Evolutionary conservation across 1,140 invertebrate genomes (phyloP).

Genomic region (Drosophila ananassae): DNA sequence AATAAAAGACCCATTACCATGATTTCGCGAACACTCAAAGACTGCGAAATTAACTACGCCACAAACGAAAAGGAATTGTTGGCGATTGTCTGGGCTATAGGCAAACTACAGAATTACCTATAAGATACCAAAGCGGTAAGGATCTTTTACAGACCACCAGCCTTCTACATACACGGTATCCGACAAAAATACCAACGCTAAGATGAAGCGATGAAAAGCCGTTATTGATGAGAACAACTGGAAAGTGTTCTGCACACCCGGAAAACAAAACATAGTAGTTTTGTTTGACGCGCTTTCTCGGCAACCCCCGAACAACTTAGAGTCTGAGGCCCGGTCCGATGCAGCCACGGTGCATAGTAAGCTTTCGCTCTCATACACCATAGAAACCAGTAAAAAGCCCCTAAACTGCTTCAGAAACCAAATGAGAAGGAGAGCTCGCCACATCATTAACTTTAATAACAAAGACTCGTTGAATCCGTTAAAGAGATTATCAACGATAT

Average conservation of each 20-base stretch:
- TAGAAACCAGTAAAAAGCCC: no score
- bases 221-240: slow-evolving; percentile 25
- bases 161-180: slow-evolving; percentile 9
- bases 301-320: background rate
- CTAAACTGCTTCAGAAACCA: no score
- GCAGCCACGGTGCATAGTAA: background rate
- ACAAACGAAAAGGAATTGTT: no score
- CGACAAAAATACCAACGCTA: no score
- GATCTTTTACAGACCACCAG: slow-evolving; percentile 30
- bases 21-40: no score
- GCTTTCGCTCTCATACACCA: no score
- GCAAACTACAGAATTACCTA: slow-evolving; percentile 24
- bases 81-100: background rate
- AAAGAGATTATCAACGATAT: slow-evolving; percentile 2
- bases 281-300: background rate
- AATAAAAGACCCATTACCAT: no score
- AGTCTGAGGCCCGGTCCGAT: background rate
- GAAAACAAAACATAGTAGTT: background rate
- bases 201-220: no score
- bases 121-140: slow-evolving; percentile 8
- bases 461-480: no score
- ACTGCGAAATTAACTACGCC: no score
- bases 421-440: background rate
- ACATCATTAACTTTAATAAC: background rate
- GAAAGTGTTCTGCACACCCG: slow-evolving; percentile 23